These are phyloP conservation scores for Augochlora pura DNA, from an alignment of 1,140 invertebrate genomes.

Conservation along the genomic window DNA sequence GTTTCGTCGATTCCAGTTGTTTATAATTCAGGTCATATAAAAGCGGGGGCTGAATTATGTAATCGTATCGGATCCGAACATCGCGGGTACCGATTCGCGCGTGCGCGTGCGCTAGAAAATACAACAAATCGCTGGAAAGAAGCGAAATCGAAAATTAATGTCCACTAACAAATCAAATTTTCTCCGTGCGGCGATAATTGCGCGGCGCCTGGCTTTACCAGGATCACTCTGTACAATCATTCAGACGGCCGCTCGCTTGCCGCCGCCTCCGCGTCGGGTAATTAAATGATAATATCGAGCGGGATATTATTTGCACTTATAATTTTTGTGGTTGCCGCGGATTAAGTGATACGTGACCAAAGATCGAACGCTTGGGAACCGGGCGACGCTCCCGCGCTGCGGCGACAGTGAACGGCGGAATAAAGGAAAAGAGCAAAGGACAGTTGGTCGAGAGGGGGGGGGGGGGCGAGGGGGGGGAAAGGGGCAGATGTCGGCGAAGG, in stretches of 20 bases:
- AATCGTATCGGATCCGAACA: neutral
- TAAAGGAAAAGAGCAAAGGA: conserved; percentile 24
- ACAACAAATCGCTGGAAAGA: neutral
- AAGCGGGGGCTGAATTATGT: neutral
- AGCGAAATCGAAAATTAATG: neutral
- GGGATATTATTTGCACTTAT: conserved; percentile 6
- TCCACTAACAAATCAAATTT: neutral
- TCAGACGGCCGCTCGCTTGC: too few relatives aligned
- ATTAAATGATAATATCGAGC: conserved; percentile 20
- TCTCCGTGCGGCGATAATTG: neutral
- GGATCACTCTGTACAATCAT: neutral
- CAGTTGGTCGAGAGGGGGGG: neutral
- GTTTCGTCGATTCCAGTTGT: neutral
- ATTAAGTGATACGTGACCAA: neutral
- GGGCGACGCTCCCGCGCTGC: neutral
- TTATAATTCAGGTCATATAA: neutral
- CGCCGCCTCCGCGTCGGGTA: neutral
- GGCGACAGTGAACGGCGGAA: neutral
- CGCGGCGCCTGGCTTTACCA: neutral
- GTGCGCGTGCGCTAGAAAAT: neutral
- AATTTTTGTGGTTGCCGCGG: neutral
- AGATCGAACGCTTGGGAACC: neutral
- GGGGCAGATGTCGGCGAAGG: neutral
- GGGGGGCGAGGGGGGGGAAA: too few relatives aligned
- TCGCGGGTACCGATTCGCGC: neutral